A percentile compares a stretch with the other conserved stretches of the same genome.
These are phyloP conservation scores for Brevimyrus niger DNA, from an alignment of 2,113 vertebrate genomes.

Conservation along the genomic window DNA sequence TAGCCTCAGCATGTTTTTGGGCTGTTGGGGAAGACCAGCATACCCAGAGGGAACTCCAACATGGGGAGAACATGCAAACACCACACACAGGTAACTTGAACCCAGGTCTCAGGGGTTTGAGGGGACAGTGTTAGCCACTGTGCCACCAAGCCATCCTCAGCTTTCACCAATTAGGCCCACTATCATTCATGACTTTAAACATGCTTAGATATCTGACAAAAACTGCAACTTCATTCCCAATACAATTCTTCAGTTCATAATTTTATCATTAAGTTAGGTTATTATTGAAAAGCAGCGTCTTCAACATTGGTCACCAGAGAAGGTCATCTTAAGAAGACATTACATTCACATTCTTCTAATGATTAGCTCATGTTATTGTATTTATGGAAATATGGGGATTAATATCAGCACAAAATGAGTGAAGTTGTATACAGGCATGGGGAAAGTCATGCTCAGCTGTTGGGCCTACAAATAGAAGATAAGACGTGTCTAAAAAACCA, in stretches of 20 bases:
- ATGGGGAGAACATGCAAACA: too few species aligned
- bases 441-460: neutral
- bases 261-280: neutral
- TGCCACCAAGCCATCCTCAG: too few species aligned
- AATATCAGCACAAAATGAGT: neutral
- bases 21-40: too few species aligned
- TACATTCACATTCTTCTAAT: neutral
- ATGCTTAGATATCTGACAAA: neutral
- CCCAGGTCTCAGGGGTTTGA: too few species aligned
- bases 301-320: neutral
- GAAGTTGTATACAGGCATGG: neutral
- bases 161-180: neutral
- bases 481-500: neutral
- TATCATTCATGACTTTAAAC: neutral
- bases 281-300: neutral
- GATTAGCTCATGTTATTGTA: neutral
- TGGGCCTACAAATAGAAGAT: neutral
- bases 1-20: too few species aligned
- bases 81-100: too few species aligned
- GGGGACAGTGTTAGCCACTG: too few species aligned
- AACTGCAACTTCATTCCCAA: neutral
- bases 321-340: neutral
- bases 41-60: too few species aligned
- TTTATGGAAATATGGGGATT: neutral
- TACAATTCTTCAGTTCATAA: neutral